These are phyloP conservation scores for Anolis apletophallus DNA, from an alignment of 2,797 vertebrate genomes.

Conservation along the genomic window DNA sequence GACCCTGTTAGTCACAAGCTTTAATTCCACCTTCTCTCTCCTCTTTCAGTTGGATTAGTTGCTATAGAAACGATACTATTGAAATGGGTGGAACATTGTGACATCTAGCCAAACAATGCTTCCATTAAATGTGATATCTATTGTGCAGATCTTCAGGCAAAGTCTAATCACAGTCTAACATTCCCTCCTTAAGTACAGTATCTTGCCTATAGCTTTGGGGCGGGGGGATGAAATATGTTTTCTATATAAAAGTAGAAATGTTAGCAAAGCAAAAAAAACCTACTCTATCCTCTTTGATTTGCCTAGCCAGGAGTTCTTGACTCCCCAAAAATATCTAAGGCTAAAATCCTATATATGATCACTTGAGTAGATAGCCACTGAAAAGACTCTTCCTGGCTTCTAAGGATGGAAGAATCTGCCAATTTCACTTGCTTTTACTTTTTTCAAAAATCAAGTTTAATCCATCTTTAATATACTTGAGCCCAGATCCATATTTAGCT, in stretches of 20 bases:
- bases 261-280: conserved; percentile 3
- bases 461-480: no score
- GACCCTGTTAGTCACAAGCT: conserved; percentile 61
- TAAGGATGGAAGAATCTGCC: neutral
- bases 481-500: no score
- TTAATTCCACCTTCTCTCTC: conserved; percentile 56
- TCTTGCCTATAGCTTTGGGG: conserved; percentile 4
- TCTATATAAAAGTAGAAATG: conserved; percentile 18
- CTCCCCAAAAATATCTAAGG: neutral
- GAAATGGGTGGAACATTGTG: conserved; percentile 54
- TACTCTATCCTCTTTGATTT: neutral
- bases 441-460: neutral
- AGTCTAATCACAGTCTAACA: conserved; percentile 36
- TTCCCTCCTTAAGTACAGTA: conserved; percentile 37
- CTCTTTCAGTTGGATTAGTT: conserved; percentile 59
- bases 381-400: neutral
- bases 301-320: neutral
- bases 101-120: conserved; percentile 54
- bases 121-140: conserved; percentile 33
- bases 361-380: neutral
- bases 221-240: neutral
- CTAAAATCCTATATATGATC: neutral
- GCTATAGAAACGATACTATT: conserved; percentile 68
- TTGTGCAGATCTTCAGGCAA: conserved; percentile 30
- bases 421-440: neutral